These are phyloP conservation scores for Ranitomeya imitator DNA, from an alignment of 2,113 vertebrate species.

Conservation along the genomic window DNA sequence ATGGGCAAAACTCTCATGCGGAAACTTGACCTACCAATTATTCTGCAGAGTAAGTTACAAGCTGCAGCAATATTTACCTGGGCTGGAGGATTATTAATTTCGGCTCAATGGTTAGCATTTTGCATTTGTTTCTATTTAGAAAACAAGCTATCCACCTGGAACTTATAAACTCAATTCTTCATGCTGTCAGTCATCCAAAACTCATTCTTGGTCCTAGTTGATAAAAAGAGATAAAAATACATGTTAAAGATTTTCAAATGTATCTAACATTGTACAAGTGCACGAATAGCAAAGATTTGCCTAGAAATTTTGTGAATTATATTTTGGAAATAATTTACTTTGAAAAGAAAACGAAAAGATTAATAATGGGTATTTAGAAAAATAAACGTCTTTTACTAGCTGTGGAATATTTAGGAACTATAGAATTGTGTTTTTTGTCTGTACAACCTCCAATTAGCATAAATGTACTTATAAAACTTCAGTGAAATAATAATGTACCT, in stretches of 20 bases:
- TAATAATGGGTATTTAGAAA: too few species aligned
- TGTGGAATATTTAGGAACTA: too few species aligned
- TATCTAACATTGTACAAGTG: background rate
- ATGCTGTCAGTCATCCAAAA: constrained; percentile 11
- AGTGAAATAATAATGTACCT: too few species aligned
- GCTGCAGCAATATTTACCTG: constrained; percentile 30
- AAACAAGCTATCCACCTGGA: background rate
- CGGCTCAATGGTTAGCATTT: constrained; percentile 27
- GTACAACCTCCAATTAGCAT: too few species aligned
- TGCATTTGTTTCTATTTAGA: constrained; percentile 24
- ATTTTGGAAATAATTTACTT: too few species aligned
- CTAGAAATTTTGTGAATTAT: too few species aligned
- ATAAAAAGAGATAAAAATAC: background rate
- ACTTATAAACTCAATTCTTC: background rate
- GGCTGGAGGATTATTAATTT: constrained; percentile 16
- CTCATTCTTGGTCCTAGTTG: background rate
- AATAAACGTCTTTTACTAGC: too few species aligned
- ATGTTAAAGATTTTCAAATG: background rate
- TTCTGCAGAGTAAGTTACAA: background rate
- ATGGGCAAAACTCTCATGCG: constrained; percentile 12
- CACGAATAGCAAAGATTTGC: too few species aligned
- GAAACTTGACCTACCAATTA: constrained; percentile 43
- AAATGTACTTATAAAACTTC: too few species aligned
- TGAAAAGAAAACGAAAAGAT: too few species aligned
- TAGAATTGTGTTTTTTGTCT: too few species aligned